phyloP scores from a whole-genome alignment of 2,113 vertebrate genomes.

The Natator depressus region DNA sequence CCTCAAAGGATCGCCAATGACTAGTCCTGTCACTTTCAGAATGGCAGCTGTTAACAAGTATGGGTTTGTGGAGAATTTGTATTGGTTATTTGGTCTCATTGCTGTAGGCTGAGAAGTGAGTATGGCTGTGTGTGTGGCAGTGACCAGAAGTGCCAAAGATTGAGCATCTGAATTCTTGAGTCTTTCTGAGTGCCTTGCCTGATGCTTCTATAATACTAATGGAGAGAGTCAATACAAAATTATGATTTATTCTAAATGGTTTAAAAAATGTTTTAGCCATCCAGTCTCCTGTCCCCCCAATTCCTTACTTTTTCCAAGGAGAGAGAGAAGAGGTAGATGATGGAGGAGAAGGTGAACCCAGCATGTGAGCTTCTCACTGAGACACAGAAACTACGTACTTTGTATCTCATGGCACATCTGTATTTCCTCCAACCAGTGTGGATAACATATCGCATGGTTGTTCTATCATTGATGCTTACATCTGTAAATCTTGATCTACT shows the following conservation, averaged over 20 bases:
- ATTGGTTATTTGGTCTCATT: slow-evolving; percentile 30
- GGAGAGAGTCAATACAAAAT: slow-evolving; percentile 32
- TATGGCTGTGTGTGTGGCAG: slow-evolving; percentile 14
- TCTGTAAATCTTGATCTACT: background rate
- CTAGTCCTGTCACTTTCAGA: background rate
- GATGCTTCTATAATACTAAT: slow-evolving; percentile 12
- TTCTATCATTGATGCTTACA: background rate
- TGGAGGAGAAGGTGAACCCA: background rate
- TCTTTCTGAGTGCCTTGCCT: slow-evolving; percentile 11
- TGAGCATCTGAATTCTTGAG: background rate
- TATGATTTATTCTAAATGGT: background rate
- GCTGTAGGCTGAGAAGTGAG: slow-evolving; percentile 39
- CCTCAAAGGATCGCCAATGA: too few relatives aligned
- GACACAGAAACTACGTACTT: background rate
- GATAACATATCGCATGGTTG: background rate
- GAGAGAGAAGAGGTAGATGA: background rate
- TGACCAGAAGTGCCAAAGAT: background rate
- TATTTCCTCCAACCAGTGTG: background rate
- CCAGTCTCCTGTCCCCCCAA: background rate
- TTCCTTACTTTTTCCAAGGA: background rate
- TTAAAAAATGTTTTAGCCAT: slow-evolving; percentile 15
- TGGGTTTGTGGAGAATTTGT: background rate
- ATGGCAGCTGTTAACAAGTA: background rate
- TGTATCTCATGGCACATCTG: background rate
- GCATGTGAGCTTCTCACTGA: background rate